phyloP scores from a whole-genome alignment of 2,797 vertebrate genomes.

The Malacoraja senta region DNA sequence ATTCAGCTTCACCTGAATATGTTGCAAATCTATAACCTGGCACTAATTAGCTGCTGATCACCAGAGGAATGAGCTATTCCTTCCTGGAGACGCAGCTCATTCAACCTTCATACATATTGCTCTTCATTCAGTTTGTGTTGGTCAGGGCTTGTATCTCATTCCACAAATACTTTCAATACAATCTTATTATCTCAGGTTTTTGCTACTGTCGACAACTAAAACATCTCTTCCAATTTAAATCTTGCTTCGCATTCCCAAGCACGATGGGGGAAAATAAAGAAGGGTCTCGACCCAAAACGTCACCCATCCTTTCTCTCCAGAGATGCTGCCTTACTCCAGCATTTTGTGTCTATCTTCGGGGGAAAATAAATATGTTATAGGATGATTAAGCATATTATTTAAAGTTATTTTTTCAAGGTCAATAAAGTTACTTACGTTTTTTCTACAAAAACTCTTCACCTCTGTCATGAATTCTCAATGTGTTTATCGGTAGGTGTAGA shows the following conservation, averaged over 20 bases:
- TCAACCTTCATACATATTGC: neutral
- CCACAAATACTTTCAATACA: neutral
- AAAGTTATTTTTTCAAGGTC: no score
- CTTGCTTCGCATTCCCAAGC: neutral
- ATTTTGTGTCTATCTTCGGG: no score
- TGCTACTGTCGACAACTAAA: neutral
- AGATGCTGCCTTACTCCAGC: no score
- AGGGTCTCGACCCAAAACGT: no score
- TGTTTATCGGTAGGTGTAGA: no score
- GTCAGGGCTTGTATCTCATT: neutral
- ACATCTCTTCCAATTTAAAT: neutral
- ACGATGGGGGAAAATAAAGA: no score
- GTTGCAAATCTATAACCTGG: neutral
- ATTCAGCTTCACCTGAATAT: neutral
- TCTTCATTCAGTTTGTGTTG: neutral
- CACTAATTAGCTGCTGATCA: slow-evolving; percentile 3
- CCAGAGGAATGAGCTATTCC: neutral
- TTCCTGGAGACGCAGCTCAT: neutral
- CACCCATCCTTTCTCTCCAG: no score
- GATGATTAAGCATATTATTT: no score
- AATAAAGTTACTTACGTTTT: no score
- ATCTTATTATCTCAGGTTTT: neutral
- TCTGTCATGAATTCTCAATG: no score
- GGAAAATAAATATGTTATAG: no score
- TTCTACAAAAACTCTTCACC: no score